Conservation (phyloP, 2,113 vertebrate species). For the Cyprinodon variegatus region DNA sequence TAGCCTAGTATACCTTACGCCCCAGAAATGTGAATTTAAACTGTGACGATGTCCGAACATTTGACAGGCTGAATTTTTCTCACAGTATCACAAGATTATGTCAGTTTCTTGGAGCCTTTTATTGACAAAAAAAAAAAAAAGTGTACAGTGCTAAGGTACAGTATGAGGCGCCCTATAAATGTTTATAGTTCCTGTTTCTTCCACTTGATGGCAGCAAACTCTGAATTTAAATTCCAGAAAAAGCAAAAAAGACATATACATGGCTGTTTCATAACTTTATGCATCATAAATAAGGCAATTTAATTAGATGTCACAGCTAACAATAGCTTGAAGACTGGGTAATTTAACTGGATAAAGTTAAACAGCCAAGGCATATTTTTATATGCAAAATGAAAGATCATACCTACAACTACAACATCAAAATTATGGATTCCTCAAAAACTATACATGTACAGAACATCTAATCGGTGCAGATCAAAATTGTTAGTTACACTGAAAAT, state of each 20-base stretch:
- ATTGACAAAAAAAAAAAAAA: background rate
- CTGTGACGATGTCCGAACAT: no score
- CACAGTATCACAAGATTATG: no score
- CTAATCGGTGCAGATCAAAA: no score
- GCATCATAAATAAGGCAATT: background rate
- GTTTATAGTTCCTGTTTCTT: background rate
- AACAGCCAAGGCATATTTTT: no score
- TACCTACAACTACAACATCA: no score
- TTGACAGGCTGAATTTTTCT: no score
- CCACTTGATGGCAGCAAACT: conserved; percentile 51
- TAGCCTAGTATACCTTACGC: no score
- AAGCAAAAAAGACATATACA: background rate
- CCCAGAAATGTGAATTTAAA: no score
- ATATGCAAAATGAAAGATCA: no score
- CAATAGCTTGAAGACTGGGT: background rate
- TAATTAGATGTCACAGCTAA: background rate
- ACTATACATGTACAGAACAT: no score
- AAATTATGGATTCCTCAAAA: no score
- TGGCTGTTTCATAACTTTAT: background rate
- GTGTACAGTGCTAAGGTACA: background rate
- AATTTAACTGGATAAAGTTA: background rate
- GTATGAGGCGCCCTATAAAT: background rate
- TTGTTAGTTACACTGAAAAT: no score
- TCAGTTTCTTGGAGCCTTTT: background rate
- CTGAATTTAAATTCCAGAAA: background rate